Evolutionary conservation across 2,888 invertebrate species (phyloP).

Genomic region (Liopterus haemorrhoidalis): DNA sequence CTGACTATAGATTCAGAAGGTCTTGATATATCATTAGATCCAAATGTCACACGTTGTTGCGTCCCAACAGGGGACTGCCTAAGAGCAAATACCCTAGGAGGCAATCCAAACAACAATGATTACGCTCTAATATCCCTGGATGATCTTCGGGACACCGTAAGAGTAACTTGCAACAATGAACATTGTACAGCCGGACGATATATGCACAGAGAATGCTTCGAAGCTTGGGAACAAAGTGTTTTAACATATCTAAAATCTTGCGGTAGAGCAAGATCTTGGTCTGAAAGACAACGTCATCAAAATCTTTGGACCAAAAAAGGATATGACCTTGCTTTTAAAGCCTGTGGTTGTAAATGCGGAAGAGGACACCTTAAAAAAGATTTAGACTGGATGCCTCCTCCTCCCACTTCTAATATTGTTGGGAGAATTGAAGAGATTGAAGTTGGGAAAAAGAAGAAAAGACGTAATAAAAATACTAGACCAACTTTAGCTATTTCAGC

Average conservation of each 20-base stretch:
- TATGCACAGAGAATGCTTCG: conserved; percentile 96
- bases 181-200: conserved; percentile 80
- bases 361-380: conserved; percentile 92
- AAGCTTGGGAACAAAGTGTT: conserved; percentile 86
- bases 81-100: conserved; percentile 49
- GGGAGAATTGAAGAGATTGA: conserved; percentile 51
- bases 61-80: conserved; percentile 77
- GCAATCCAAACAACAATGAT: conserved; percentile 43
- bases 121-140: conserved; percentile 56
- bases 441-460: conserved; percentile 56
- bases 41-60: conserved; percentile 65
- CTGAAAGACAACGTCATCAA: conserved; percentile 87
- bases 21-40: conserved; percentile 42
- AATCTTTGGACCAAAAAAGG: conserved; percentile 98
- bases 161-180: conserved; percentile 92
- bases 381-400: conserved; percentile 80
- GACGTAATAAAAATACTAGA: conserved; percentile 60
- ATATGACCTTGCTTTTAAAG: conserved; percentile 92
- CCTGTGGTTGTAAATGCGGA: conserved; percentile 90
- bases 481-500: conserved; percentile 57
- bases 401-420: conserved; percentile 49
- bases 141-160: conserved; percentile 73
- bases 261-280: conserved; percentile 90
- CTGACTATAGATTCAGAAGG: conserved; percentile 38
- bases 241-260: conserved; percentile 84